These are phyloP conservation scores for Mythimna impura DNA, from an alignment of 2,888 invertebrate species.

Conservation along the genomic window DNA sequence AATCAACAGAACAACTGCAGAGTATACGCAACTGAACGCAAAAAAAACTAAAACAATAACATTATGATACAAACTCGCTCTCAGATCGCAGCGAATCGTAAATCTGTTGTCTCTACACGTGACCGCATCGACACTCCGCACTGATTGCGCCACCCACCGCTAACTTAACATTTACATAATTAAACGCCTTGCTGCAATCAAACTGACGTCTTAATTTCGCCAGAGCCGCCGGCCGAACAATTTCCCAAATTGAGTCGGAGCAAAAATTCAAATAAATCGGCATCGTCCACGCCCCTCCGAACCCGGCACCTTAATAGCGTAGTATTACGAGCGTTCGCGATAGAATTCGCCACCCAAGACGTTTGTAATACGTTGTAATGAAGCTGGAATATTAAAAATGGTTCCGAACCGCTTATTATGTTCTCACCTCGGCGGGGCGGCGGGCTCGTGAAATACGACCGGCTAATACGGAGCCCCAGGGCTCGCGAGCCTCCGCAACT, in stretches of 20 bases:
- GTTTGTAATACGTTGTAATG: constrained; percentile 90
- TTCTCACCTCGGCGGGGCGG: constrained; percentile 89
- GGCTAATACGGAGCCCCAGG: constrained; percentile 84
- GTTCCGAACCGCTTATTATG: constrained; percentile 89
- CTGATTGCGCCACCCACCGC: constrained; percentile 86
- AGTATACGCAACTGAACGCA: constrained; percentile 49
- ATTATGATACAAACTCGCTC: constrained; percentile 54
- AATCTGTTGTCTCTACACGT: constrained; percentile 83
- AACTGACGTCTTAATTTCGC: constrained; percentile 90
- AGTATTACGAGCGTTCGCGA: constrained; percentile 89
- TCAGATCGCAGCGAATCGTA: constrained; percentile 75
- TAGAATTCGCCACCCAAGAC: constrained; percentile 91
- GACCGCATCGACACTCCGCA: constrained; percentile 83
- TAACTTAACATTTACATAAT: constrained; percentile 90
- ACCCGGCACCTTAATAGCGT: constrained; percentile 82
- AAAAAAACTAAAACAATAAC: constrained; percentile 65
- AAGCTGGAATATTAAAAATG: constrained; percentile 90
- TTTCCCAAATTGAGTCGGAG: constrained; percentile 90
- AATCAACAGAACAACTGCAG: constrained; percentile 46
- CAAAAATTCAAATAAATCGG: constrained; percentile 91
- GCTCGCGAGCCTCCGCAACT: constrained; percentile 66
- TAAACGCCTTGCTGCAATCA: constrained; percentile 89
- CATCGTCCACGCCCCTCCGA: constrained; percentile 73
- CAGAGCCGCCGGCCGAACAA: constrained; percentile 88
- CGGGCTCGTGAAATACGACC: constrained; percentile 87